Base-by-base conservation (phyloP, 2,888 invertebrate species). In the Ochropacha duplaris region DNA sequence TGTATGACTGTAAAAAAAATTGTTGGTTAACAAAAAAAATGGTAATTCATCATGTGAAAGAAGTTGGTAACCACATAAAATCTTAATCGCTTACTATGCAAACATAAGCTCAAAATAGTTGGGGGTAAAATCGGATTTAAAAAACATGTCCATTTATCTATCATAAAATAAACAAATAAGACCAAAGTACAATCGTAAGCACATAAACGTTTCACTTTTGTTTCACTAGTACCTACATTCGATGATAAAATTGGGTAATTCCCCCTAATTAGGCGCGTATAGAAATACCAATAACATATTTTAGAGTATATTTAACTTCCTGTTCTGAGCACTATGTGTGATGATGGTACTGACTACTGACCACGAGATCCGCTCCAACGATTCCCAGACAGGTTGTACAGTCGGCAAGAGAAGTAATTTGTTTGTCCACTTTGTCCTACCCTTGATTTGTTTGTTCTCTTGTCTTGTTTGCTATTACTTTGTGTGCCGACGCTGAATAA, bases 321-420 rank as follows among this genome's bases (percentile, higher is more conserved):
- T 44, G 44, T 36, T n/a, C 36, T n/a, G 44, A 9, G 44, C 16
- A n/a, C 19, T 44, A 44, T n/a, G 36, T n/a, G 36, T n/a, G 36
- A 36, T 36, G n/a, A 28, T n/a, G 26, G 50, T 28, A 9, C 28
- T 9, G 19, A 28, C 59, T 28, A 9, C 28, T 9, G 19, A 28
- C 59, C 69, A 70, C 69, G 66, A 71, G 78, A 71, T 74, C 54
- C 73, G 83, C 73, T 80, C 68, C 64, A 70, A 65, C 80, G 80
- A 57, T 64, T 75, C 71, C 68, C 66, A 72, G 65, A 65, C 68
- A 51, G 61, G 49, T 51, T 39, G 74, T 71, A 73, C 54, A 16
- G 50, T 24, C 24, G 28, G 28, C 24, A 16, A 19, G 28, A 28
- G 28, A n/a, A 36, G n/a, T 36, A 31, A 36, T 36, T 36, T n/a